Base-by-base conservation (phyloP, 2,888 invertebrate species). In the Alloplasta piceator region DNA sequence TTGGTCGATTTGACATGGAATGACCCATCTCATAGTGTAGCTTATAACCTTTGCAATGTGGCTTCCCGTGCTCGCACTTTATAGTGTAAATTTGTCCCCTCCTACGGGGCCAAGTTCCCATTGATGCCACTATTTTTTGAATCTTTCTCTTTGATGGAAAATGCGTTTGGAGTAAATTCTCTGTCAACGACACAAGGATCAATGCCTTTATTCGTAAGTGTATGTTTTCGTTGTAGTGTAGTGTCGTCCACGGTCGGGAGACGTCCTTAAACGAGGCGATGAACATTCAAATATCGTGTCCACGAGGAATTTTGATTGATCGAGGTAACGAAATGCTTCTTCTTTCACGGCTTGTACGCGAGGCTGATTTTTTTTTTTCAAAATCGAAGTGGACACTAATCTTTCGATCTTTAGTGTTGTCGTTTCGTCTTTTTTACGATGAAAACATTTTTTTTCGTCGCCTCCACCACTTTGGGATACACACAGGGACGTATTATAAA, bases 391-490 rank as follows among this genome's bases (percentile, higher is more conserved):
- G 16, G 72, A 68, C 68, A 70, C 36, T 68, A 76, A 80, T 80
- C 80, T 77, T 10, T 58, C 64, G 73, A 81, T 81, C 80, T 81
- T 50, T 77, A 52, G 73, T 74, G 63, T 73, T 68, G 68, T 78
- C 67, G 41, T 78, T 41, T 60, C 63, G 46, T 14, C 63, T 70
- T 70, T 76, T 75, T 46, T 12, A 60, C 14, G 58, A 41, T 26
- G 41, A 68, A 43, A 56, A 64, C 56, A 5, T 58, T 38, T 55
- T 66, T 78, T 78, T 60, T 60, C 56, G 52, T 50, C 68, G 43
- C 60, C 70, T 72, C 39, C 66, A 26, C 26, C 26, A 41, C 72
- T 71, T 26, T 26, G 46, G 38, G 55, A 63, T 63, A 58, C 50
- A 46, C 55, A 36, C 7, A 36, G 52, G n/a, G n/a, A n/a, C n/a